These are phyloP conservation scores for Litocranius walleri DNA, from an alignment of 2,113 vertebrate species.

Conservation along the genomic window DNA sequence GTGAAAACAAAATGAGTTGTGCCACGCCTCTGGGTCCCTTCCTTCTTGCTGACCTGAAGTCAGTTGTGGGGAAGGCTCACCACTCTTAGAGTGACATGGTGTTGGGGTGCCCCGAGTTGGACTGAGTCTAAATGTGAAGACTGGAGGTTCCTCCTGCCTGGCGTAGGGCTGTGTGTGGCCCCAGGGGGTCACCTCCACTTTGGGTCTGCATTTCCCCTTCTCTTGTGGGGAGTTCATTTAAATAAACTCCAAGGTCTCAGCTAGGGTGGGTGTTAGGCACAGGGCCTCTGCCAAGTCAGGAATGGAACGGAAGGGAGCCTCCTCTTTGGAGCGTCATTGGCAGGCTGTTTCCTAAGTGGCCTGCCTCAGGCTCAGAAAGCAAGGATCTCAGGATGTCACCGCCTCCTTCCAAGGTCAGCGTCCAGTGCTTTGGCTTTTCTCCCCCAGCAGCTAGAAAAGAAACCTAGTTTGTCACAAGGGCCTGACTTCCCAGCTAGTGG, in stretches of 20 bases:
- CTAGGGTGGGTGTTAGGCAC: neutral
- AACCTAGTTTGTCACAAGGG: neutral
- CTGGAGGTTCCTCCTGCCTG: neutral
- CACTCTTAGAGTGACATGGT: neutral
- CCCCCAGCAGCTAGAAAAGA: neutral
- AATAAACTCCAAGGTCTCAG: neutral
- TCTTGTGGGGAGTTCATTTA: neutral
- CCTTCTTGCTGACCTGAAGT: neutral
- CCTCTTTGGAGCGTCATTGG: neutral
- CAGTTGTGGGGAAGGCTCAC: neutral
- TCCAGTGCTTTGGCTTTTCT: neutral
- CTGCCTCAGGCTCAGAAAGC: neutral
- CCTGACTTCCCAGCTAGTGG: neutral
- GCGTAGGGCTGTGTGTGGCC: neutral
- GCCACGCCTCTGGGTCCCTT: fast-evolving
- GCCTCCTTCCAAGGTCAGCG: neutral
- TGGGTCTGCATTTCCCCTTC: neutral
- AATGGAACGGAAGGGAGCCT: neutral
- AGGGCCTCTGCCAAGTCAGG: neutral
- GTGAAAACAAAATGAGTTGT: neutral
- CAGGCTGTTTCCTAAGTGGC: neutral
- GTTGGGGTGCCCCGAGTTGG: neutral
- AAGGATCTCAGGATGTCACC: no score
- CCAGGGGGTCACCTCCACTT: neutral
- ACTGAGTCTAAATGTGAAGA: neutral